Evolutionary conservation across 2,797 vertebrate genomes (phyloP).

Genomic region (Cygnus olor): DNA sequence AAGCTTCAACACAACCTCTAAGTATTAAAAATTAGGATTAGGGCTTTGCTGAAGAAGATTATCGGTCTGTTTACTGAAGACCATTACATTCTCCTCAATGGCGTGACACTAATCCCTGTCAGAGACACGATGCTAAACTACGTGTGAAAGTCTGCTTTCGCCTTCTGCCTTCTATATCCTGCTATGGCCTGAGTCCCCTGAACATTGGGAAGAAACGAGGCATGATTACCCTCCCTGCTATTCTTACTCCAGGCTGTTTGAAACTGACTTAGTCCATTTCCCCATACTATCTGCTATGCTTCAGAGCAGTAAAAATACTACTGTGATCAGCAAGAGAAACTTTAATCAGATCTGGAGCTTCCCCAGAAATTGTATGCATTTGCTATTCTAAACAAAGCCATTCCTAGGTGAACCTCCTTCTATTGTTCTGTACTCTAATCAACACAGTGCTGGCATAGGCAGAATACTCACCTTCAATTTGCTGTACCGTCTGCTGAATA

Average conservation of each 20-base stretch:
- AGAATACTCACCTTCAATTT: conserved; percentile 76
- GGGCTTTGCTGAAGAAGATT: neutral
- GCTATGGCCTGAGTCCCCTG: neutral
- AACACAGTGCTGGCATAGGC: neutral
- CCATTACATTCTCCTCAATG: neutral
- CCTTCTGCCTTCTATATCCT: neutral
- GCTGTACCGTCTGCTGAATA: conserved; percentile 80
- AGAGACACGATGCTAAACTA: neutral
- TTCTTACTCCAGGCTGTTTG: neutral
- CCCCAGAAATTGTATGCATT: neutral
- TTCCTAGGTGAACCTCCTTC: neutral
- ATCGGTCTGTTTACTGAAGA: neutral
- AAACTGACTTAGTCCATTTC: neutral
- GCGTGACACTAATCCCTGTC: neutral
- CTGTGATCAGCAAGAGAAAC: neutral
- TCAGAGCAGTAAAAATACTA: neutral
- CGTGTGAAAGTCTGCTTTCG: neutral
- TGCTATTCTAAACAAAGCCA: neutral
- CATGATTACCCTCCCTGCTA: neutral
- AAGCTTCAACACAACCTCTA: neutral
- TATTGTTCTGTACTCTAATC: neutral
- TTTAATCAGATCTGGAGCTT: neutral
- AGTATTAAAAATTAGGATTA: neutral
- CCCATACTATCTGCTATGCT: neutral
- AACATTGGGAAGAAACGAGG: neutral